These are phyloP conservation scores for Daboia siamensis DNA, from an alignment of 2,113 vertebrate species.

Conservation along the genomic window DNA sequence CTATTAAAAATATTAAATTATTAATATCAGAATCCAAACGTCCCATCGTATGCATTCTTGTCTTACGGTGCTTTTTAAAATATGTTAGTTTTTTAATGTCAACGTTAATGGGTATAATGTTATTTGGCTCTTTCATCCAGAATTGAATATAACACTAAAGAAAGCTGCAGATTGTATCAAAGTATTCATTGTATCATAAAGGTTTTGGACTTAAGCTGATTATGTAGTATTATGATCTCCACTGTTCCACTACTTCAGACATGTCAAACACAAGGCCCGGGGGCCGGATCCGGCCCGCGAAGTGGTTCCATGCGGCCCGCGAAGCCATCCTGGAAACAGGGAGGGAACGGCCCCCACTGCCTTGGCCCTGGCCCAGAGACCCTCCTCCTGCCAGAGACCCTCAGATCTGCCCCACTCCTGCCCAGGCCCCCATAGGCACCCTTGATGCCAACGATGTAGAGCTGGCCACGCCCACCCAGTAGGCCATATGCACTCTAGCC, in stretches of 20 bases:
- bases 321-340: too few relatives aligned
- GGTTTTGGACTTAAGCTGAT: background rate
- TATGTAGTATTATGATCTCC: background rate
- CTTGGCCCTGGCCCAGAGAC: too few relatives aligned
- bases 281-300: too few relatives aligned
- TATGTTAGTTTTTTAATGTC: background rate
- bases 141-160: background rate
- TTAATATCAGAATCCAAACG: background rate
- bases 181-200: background rate
- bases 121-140: background rate
- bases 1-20: background rate
- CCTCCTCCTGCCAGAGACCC: too few relatives aligned
- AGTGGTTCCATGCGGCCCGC: too few relatives aligned
- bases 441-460: too few relatives aligned
- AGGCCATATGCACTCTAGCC: too few relatives aligned
- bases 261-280: too few relatives aligned
- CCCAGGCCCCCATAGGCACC: too few relatives aligned
- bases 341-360: too few relatives aligned
- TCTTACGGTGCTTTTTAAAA: background rate
- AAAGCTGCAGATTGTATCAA: background rate
- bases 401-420: too few relatives aligned
- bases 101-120: background rate
- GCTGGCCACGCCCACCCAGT: too few relatives aligned
- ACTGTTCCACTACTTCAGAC: background rate
- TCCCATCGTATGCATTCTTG: background rate